Evolutionary conservation across 1,140 invertebrate species (phyloP).

Genomic region (Magallana gigas): DNA sequence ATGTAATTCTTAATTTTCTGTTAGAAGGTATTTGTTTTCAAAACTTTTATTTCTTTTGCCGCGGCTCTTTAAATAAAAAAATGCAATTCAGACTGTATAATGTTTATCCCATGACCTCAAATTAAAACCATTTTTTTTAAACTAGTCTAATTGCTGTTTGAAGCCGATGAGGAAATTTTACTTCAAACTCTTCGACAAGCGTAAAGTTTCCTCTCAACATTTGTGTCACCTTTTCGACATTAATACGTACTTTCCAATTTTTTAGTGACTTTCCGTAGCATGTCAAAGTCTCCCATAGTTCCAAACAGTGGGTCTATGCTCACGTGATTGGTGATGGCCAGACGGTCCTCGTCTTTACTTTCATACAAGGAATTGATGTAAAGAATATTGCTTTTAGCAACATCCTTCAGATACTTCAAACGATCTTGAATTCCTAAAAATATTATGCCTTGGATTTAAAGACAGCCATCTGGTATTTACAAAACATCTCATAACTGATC

Average conservation of each 20-base stretch:
- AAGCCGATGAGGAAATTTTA: too few relatives aligned
- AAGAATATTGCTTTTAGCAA: slow-evolving; percentile 84
- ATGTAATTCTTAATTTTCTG: slow-evolving; percentile 50
- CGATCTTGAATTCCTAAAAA: slow-evolving; percentile 76
- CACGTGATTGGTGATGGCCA: slow-evolving; percentile 87
- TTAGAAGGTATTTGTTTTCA: too few relatives aligned
- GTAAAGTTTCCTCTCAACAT: too few relatives aligned
- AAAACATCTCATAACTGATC: too few relatives aligned
- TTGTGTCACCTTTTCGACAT: background rate
- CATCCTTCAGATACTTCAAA: slow-evolving; percentile 82
- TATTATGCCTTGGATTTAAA: background rate
- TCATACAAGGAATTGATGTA: slow-evolving; percentile 88
- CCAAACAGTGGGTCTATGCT: slow-evolving; percentile 87
- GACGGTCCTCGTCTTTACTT: slow-evolving; percentile 84
- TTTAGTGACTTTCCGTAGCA: slow-evolving; percentile 79
- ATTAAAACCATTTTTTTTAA: too few relatives aligned
- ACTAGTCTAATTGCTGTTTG: too few relatives aligned
- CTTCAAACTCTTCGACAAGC: too few relatives aligned
- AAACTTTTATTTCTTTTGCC: too few relatives aligned
- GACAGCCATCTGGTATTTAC: too few relatives aligned
- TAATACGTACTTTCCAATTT: slow-evolving; percentile 40
- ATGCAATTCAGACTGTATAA: too few relatives aligned
- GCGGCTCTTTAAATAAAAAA: too few relatives aligned
- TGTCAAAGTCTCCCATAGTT: slow-evolving; percentile 86
- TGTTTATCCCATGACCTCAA: too few relatives aligned